Evolutionary conservation across 2,797 vertebrate species (phyloP), one percentile per base, ranked within the genome.

Genomic region (Pelodytes ibericus): DNA sequence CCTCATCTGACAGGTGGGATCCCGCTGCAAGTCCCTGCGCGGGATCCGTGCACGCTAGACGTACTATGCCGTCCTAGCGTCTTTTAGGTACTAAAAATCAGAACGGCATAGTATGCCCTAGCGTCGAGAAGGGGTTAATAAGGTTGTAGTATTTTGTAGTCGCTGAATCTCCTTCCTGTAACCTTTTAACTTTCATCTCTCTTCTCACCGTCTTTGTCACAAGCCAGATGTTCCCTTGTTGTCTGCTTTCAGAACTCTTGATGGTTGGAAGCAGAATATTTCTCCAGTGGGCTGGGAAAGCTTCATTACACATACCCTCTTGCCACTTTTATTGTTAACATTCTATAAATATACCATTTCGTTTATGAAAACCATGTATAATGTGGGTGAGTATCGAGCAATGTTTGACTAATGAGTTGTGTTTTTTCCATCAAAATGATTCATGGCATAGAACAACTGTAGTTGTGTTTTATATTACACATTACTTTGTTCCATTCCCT

Each of bases 381-480:
- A 39, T 39, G 36, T 39, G 4, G 31, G 18, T 39, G n/a, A 18
- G 25, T 64, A 41, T 65, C 16, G 26, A 74, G 51, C 18, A 74
- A 74, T 74, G 33, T 56, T 57, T 74, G 71, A 57, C 71, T 74
- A 74, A 73, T 64, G 60, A 49, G 24, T 64, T 15, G 58, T 53
- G 47, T 63, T 64, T 51, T 27, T 73, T 39, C 47, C 31, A 73
- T 63, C 47, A 73, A 64, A 64, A 73, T 73, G 71, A 64, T 73
- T 53, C 60, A 73, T 64, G 16, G 16, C 56, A 56, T 20, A 25
- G 24, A 51, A 62, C 41, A 63, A 72, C 29, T 51, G 59, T 39
- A 33, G 44, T 20, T 62, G 39, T 49, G 26, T 63, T 49, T 49
- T 49, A 30, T 49, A 63, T 72, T 44, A 60, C 6, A 44, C 60